A percentile compares a stretch with the other conserved stretches of the same genome.
These are phyloP conservation scores for Acanthurus tractus DNA, from an alignment of 2,797 vertebrate genomes.

Conservation along the genomic window DNA sequence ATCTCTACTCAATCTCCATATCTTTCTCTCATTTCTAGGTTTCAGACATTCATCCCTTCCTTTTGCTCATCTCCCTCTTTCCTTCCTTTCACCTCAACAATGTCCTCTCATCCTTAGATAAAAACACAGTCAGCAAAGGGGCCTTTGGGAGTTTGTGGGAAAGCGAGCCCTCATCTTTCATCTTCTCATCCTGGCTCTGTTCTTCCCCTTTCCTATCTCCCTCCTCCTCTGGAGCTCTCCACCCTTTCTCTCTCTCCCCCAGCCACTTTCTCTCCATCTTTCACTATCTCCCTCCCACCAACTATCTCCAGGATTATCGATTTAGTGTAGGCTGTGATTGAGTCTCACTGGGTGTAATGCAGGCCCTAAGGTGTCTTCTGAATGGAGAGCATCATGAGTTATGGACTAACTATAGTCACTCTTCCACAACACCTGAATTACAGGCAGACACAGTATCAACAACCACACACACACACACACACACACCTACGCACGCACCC, in stretches of 20 bases:
- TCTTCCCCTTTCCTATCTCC: constrained; percentile 33
- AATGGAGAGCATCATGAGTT: constrained; percentile 86
- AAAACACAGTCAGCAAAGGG: constrained; percentile 84
- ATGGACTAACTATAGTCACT: constrained; percentile 83
- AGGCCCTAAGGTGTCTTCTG: constrained; percentile 85
- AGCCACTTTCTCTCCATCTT: constrained; percentile 69
- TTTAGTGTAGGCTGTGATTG: constrained; percentile 87
- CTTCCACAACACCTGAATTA: constrained; percentile 80
- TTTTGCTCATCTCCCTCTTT: constrained; percentile 5
- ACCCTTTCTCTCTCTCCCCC: constrained; percentile 49
- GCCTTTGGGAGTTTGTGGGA: constrained; percentile 81
- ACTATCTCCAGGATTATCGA: constrained; percentile 85
- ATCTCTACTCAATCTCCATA: neutral
- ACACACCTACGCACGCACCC: no score
- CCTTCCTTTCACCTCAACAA: constrained; percentile 58
- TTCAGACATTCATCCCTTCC: constrained; percentile 32
- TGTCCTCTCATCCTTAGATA: constrained; percentile 73
- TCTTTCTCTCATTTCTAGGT: constrained; percentile 6
- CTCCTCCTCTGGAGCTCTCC: constrained; percentile 42
- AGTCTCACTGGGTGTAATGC: constrained; percentile 85
- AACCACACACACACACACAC: constrained; percentile 25
- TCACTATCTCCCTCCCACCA: constrained; percentile 66
- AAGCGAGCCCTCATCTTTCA: constrained; percentile 85
- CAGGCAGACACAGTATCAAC: constrained; percentile 44
- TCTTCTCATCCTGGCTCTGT: constrained; percentile 64